Percentiles rank a stretch among this genome's conserved stretches.
phyloP scores from a whole-genome alignment of 92 coral and sea anemone species.

The Porites rus region DNA sequence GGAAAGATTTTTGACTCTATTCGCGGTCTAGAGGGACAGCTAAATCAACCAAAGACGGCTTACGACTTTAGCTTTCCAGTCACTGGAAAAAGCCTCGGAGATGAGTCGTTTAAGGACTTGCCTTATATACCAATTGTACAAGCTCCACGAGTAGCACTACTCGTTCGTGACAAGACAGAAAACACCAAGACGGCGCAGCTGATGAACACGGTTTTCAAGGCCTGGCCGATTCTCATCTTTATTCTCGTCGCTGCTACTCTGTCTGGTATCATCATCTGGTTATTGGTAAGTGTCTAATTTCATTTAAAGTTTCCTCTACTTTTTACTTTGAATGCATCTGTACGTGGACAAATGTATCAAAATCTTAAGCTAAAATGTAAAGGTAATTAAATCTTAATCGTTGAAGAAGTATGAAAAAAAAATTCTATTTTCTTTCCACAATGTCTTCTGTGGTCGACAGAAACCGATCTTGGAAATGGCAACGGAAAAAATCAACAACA shows the following conservation, averaged over 20 bases:
- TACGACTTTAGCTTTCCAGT: slow-evolving; percentile 94
- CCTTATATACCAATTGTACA: slow-evolving; percentile 84
- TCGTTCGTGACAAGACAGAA: slow-evolving; percentile 80
- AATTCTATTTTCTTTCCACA: too few relatives aligned
- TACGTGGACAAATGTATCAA: too few relatives aligned
- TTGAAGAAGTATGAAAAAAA: too few relatives aligned
- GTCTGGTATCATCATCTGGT: slow-evolving; percentile 96
- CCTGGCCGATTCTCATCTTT: slow-evolving; percentile 96
- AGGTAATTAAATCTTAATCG: too few relatives aligned
- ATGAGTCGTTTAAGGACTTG: slow-evolving; percentile 76
- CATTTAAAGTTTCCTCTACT: not conserved
- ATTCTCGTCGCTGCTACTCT: slow-evolving; percentile 94
- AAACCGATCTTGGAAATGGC: too few relatives aligned
- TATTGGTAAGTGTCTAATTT: slow-evolving; percentile 72
- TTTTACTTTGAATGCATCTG: too few relatives aligned
- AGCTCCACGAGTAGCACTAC: slow-evolving; percentile 92
- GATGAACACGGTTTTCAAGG: slow-evolving; percentile 83
- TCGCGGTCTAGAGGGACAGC: slow-evolving; percentile 73
- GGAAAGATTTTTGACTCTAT: slow-evolving; percentile 83
- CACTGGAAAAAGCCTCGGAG: slow-evolving; percentile 78
- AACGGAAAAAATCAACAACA: too few relatives aligned
- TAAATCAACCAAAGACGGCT: slow-evolving; percentile 57
- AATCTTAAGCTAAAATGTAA: not conserved
- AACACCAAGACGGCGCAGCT: slow-evolving; percentile 82
- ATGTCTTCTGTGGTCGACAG: too few relatives aligned